Evolutionary conservation across 92 coral and sea anemone genomes (phyloP).

Genomic region (Parazoanthus darwini): DNA sequence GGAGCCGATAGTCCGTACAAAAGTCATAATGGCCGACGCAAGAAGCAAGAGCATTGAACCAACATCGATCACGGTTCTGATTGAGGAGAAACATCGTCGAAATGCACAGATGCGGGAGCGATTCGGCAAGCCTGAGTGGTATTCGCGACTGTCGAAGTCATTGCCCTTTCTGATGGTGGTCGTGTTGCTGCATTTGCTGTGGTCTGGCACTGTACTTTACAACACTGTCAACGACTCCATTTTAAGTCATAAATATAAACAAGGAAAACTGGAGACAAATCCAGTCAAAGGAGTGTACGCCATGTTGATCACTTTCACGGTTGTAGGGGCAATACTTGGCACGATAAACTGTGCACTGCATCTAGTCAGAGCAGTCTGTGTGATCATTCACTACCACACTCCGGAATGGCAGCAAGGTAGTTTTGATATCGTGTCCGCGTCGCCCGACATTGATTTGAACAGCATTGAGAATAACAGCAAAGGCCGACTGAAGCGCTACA

Average conservation of each 20-base stretch:
- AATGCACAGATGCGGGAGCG: conserved; percentile 7
- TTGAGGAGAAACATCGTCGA: conserved; percentile 7
- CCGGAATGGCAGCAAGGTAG: conserved; percentile 6
- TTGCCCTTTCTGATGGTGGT: conserved; percentile 3
- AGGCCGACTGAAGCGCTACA: background rate
- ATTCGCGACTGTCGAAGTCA: conserved; percentile 8
- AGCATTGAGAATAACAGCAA: background rate
- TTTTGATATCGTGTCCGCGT: background rate
- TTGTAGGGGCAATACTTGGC: conserved; percentile 13
- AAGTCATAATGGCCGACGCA: background rate
- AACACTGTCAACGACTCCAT: conserved; percentile 38
- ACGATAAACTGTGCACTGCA: conserved; percentile 19
- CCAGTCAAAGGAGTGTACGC: conserved; percentile 1
- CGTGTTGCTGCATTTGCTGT: conserved; percentile 23
- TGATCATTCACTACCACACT: background rate
- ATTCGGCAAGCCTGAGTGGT: background rate
- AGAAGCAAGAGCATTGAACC: background rate
- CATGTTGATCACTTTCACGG: conserved; percentile 9
- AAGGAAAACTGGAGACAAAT: conserved; percentile 11
- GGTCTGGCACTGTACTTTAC: conserved; percentile 6
- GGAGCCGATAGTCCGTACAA: conserved; percentile 9
- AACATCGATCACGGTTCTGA: conserved; percentile 23
- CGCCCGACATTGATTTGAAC: background rate
- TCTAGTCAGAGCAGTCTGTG: conserved; percentile 19
- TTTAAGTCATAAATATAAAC: conserved; percentile 8